These are phyloP conservation scores for Aphaenogaster floridana DNA, from an alignment of 1,140 invertebrate genomes.

Conservation along the genomic window DNA sequence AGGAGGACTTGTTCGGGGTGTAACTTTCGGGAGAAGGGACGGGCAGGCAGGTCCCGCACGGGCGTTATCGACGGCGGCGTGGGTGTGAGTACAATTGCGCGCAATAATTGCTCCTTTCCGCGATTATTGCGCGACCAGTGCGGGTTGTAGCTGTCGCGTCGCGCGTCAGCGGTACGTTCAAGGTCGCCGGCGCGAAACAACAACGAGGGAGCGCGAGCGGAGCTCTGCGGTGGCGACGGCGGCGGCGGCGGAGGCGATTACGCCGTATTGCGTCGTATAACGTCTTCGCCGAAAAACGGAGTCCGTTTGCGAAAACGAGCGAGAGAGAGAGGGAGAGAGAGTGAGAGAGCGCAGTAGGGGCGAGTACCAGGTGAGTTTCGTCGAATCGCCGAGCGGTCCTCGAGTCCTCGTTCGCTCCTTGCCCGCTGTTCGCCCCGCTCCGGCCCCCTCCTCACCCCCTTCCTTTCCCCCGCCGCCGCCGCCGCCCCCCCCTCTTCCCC, in stretches of 20 bases:
- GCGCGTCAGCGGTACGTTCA: constrained; percentile 3
- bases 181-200: background rate
- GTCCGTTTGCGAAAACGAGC: background rate
- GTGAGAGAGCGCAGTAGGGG: background rate
- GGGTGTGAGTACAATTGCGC: constrained; percentile 42
- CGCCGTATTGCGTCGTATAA: constrained; percentile 23
- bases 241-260: background rate
- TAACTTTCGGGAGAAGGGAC: constrained; percentile 69
- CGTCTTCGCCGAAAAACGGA: background rate
- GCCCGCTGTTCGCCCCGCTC: background rate
- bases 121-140: constrained; percentile 54
- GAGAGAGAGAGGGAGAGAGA: background rate
- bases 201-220: background rate
- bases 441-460: background rate
- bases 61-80: constrained; percentile 70
- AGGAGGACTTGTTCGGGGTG: constrained; percentile 25
- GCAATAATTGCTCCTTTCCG: constrained; percentile 47
- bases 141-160: constrained; percentile 2
- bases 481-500: background rate
- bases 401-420: background rate
- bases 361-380: background rate
- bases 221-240: background rate
- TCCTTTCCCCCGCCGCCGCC: background rate
- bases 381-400: background rate
- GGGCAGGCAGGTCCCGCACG: constrained; percentile 47